Base-by-base conservation (phyloP, 2,888 invertebrate genomes). In the Heteromurus nitidus region DNA sequence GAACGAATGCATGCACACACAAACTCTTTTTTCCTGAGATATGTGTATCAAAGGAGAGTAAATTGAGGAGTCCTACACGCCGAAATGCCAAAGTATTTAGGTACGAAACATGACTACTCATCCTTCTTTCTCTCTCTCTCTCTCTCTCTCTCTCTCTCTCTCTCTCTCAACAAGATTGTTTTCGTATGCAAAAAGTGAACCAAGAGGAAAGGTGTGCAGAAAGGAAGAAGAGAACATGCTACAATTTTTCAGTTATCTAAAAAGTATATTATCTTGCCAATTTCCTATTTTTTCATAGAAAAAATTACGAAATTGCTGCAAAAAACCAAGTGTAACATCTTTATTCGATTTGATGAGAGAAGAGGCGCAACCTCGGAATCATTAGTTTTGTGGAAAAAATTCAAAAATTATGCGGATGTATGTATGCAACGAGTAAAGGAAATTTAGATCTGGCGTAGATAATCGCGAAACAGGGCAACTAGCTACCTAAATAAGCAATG, bases 381-480 rank as follows among this genome's bases (percentile, higher is more conserved):
- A 47, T 5, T 5, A 47, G 47, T n/a, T 13, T 11, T 47, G n/a
- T 47, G 47, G 3, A n/a, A 47, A 47, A 47, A 47, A 47, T 47
- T 47, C 47, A 47, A 47, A n/a, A 47, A 47, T 47, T 47, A 13
- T 47, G n/a, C n/a, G 47, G 47, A 47, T 47, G 47, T 47, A 11
- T 47, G 47, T n/a, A n/a, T n/a, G n/a, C 3, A 16, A 13, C 7
- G n/a, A n/a, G 11, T 13, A 36, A 47, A 47, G n/a, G 11, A n/a
- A 16, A 47, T 5, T 47, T 47, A 47, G 47, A 47, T 47, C 47
- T n/a, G n/a, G 3, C 3, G n/a, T 13, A 47, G 47, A 47, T 47
- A 47, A 47, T 47, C 47, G 11, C n/a, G n/a, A 47, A 47, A 47
- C n/a, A n/a, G n/a, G n/a, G n/a, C n/a, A n/a, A n/a, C n/a, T n/a